phyloP scores from a whole-genome alignment of 2,113 vertebrate species.

The Trematomus loennbergii region DNA sequence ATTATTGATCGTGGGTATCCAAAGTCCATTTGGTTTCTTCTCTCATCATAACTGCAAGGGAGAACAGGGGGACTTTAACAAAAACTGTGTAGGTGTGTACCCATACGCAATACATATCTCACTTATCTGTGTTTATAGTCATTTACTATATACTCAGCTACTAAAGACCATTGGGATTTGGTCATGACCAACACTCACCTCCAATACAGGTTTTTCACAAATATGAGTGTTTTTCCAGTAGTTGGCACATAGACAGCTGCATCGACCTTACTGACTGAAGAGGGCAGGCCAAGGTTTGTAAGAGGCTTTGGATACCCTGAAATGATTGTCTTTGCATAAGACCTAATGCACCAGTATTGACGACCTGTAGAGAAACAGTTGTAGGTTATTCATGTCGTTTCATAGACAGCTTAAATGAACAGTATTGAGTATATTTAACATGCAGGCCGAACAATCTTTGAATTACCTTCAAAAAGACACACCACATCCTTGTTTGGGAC shows the following conservation, averaged over 20 bases:
- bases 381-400: background rate
- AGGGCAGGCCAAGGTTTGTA: conserved; percentile 74
- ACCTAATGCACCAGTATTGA: conserved; percentile 76
- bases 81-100: background rate
- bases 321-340: conserved; percentile 45
- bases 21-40: conserved; percentile 61
- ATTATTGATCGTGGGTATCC: conserved; percentile 72
- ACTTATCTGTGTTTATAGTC: background rate
- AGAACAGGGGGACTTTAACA: background rate
- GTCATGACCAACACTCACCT: conserved; percentile 66
- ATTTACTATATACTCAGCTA: background rate
- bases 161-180: background rate
- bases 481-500: conserved; percentile 32
- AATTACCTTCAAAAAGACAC: conserved; percentile 79
- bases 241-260: conserved; percentile 71
- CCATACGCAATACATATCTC: background rate
- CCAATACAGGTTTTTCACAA: conserved; percentile 76
- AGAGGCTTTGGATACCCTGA: conserved; percentile 77
- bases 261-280: conserved; percentile 75
- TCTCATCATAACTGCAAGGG: conserved; percentile 71
- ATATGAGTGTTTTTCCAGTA: conserved; percentile 72
- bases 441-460: background rate
- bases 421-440: background rate
- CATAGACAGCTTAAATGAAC: background rate
- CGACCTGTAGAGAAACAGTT: conserved; percentile 59